Base-by-base conservation (phyloP, 2,888 invertebrate genomes). In the Lacanobia wlatinum region DNA sequence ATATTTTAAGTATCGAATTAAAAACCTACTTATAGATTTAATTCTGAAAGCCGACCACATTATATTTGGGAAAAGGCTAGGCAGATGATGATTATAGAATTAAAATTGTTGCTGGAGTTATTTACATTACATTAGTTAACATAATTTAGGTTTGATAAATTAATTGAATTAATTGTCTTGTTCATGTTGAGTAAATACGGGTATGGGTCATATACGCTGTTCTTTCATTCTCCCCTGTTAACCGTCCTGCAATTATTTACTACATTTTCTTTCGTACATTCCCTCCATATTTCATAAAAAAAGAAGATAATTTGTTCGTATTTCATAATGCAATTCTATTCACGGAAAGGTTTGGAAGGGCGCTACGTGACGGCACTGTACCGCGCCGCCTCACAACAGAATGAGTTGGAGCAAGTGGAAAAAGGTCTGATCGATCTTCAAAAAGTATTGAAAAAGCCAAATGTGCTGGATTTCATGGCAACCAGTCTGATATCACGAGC, bases 281-380 rank as follows among this genome's bases (percentile, higher is more conserved):
- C n/a, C n/a, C n/a, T n/a, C n/a, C n/a, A n/a, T n/a, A n/a, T n/a
- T n/a, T n/a, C 14, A 12, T 58, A 58, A 12, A 34, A 43, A 28
- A 14, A 38, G 16, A 18, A 18, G 8, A 52, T n/a, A 64, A 6
- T 34, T 34, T 34, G 14, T 40, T 50, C n/a, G 46, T 56, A 56
- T 18, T 53, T 59, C 12, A 34, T 67, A 56, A 16, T 34, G 60
- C 52, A 63, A 64, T 52, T 66, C 28, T 67, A 9, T 59, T 43
- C 52, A 53, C 56, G 52, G 1, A 60, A 50, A 94, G 95, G 95
- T 56, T 83, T 93, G 34, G 94, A 94, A 87, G 95, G 95, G 0
- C 90, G 93, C 2, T 95, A 95, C 61, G 94, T 94, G 7, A 77
- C 92, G 5, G 94, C 95, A 2, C 79, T 95, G 3, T 95, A 92